Percentiles rank a stretch among this genome's conserved stretches.
phyloP scores from a whole-genome alignment of 2,888 invertebrate genomes.

The Theretra japonica region DNA sequence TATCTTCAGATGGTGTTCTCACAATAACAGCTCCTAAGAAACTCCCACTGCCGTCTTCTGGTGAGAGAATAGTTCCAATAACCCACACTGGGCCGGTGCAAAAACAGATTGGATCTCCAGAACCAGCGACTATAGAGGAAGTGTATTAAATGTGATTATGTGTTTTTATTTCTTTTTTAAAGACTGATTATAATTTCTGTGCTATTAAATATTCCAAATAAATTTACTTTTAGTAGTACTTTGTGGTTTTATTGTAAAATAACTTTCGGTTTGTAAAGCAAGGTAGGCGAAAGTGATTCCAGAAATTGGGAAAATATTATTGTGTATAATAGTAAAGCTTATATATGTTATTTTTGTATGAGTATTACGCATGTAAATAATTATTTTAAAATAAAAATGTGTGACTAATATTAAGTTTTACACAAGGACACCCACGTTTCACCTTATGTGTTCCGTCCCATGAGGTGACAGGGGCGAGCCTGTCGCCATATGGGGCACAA shows the following conservation, averaged over 20 bases:
- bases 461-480: too few relatives aligned
- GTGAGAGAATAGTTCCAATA: constrained; percentile 86
- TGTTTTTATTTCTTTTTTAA: constrained; percentile 39
- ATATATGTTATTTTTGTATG: too few relatives aligned
- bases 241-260: constrained; percentile 39
- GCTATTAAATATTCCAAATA: constrained; percentile 26
- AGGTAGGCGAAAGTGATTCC: too few relatives aligned
- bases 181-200: constrained; percentile 59
- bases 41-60: constrained; percentile 67
- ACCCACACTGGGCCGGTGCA: constrained; percentile 84
- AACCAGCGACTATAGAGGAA: constrained; percentile 33
- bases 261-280: neutral
- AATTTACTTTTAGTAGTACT: constrained; percentile 28
- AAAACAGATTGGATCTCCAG: constrained; percentile 55
- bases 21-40: constrained; percentile 88
- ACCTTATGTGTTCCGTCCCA: too few relatives aligned
- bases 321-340: too few relatives aligned
- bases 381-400: too few relatives aligned
- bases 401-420: too few relatives aligned
- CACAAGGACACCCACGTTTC: too few relatives aligned
- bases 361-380: too few relatives aligned
- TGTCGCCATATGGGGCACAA: too few relatives aligned
- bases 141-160: constrained; percentile 5
- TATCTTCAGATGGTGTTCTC: constrained; percentile 91
- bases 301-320: too few relatives aligned